A percentile compares a stretch with the other conserved stretches of the same genome.
These are phyloP conservation scores for Trissolcus basalis DNA, from an alignment of 1,140 invertebrate species.

Conservation along the genomic window DNA sequence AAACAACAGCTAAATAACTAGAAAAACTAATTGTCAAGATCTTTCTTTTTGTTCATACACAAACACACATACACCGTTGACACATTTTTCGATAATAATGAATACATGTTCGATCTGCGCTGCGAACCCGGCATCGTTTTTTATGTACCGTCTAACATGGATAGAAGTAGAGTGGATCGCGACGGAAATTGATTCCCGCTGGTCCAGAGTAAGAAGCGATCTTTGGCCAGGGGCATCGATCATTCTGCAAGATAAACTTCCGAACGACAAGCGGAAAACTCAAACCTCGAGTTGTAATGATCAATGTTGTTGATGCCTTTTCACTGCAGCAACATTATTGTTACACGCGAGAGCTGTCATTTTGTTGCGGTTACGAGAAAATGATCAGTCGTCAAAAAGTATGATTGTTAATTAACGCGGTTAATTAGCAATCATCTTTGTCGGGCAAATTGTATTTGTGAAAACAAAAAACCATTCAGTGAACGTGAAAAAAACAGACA, in stretches of 20 bases:
- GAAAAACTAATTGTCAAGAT: too few species aligned
- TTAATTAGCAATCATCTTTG: slow-evolving; percentile 34
- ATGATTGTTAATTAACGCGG: slow-evolving; percentile 18
- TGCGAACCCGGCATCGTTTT: slow-evolving; percentile 3
- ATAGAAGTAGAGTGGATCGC: slow-evolving; percentile 2
- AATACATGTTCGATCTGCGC: background rate
- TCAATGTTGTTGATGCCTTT: background rate
- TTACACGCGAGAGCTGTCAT: background rate
- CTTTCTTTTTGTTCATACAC: slow-evolving; percentile 9
- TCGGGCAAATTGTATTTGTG: background rate
- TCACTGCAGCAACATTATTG: background rate
- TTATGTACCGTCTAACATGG: background rate
- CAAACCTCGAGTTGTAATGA: background rate
- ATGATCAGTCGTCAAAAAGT: slow-evolving; percentile 23
- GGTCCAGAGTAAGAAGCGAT: background rate
- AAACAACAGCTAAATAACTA: too few species aligned
- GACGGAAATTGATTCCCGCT: background rate
- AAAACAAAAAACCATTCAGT: slow-evolving; percentile 11
- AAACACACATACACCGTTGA: background rate
- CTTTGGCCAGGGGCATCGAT: background rate
- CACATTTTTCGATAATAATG: background rate
- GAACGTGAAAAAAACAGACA: slow-evolving; percentile 16
- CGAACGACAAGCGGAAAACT: background rate
- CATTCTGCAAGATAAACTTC: background rate
- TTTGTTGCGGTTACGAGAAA: slow-evolving; percentile 23